A percentile compares a stretch with the other conserved stretches of the same genome.
Conservation (phyloP, 2,113 vertebrate species). For the Rhynchomys soricoides region DNA sequence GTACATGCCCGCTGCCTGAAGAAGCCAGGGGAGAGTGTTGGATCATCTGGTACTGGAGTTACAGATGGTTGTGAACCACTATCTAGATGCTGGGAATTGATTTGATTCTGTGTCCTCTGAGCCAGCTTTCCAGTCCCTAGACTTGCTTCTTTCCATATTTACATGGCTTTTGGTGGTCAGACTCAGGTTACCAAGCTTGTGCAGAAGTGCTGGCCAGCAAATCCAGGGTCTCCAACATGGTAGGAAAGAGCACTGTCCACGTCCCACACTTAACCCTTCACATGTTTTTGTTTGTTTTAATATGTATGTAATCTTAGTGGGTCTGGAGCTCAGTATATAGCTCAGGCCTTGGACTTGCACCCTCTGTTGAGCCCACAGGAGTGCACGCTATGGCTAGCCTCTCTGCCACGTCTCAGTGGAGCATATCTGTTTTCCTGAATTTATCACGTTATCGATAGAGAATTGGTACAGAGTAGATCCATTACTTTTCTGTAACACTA, state of each 20-base stretch:
- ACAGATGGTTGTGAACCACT: neutral
- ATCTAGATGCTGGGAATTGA: neutral
- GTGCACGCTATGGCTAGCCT: too few relatives aligned
- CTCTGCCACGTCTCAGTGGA: neutral
- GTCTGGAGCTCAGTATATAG: neutral
- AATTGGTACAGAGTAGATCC: neutral
- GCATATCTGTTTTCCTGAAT: neutral
- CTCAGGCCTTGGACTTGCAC: neutral
- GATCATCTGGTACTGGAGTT: neutral
- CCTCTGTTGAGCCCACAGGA: too few relatives aligned
- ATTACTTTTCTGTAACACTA: slow-evolving; percentile 1
- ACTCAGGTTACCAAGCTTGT: neutral
- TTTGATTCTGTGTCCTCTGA: neutral
- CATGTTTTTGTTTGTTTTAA: neutral
- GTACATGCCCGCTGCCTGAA: neutral
- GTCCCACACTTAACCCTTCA: neutral
- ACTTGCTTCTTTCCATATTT: neutral
- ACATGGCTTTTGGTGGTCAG: neutral
- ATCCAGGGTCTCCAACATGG: neutral
- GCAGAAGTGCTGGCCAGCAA: too few relatives aligned
- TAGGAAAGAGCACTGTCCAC: neutral
- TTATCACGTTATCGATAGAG: neutral
- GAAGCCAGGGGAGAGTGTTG: neutral
- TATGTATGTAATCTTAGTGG: neutral
- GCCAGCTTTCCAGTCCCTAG: neutral